These are phyloP conservation scores for Caenorhabditis sulstoni DNA, from an alignment of 2,888 invertebrate species.

Conservation along the genomic window DNA sequence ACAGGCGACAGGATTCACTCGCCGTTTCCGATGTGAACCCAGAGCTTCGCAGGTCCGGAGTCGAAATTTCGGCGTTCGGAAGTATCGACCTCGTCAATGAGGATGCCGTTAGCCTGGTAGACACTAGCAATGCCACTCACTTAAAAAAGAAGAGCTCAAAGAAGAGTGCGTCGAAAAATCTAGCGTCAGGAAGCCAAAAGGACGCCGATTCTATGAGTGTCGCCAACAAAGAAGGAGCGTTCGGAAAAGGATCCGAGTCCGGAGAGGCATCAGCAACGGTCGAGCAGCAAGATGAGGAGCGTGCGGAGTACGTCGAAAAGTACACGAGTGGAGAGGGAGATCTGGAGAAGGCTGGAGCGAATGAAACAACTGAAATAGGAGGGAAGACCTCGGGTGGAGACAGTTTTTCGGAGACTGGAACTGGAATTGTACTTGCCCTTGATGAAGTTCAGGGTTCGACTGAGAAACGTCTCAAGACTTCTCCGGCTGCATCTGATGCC, in stretches of 20 bases:
- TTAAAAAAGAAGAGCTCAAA: constrained; percentile 22
- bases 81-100: constrained; percentile 38
- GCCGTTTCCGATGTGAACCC: constrained; percentile 44
- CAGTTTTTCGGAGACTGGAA: constrained; percentile 3
- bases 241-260: constrained; percentile 18
- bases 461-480: background rate
- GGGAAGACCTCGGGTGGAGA: background rate
- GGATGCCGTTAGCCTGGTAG: constrained; percentile 25
- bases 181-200: background rate
- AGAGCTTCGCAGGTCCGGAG: constrained; percentile 30
- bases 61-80: constrained; percentile 56
- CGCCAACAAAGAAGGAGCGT: constrained; percentile 17
- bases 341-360: constrained; percentile 3
- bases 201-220: constrained; percentile 24
- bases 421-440: background rate
- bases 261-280: constrained; percentile 49
- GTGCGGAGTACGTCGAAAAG: constrained; percentile 8
- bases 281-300: constrained; percentile 41
- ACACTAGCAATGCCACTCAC: constrained; percentile 16
- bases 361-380: constrained; percentile 3
- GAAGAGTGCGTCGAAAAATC: constrained; percentile 21
- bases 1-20: constrained; percentile 19
- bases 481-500: background rate
- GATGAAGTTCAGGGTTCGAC: background rate
- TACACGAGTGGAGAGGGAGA: constrained; percentile 2